These are phyloP conservation scores for Solen grandis DNA, from an alignment of 1,140 invertebrate species.

Conservation along the genomic window DNA sequence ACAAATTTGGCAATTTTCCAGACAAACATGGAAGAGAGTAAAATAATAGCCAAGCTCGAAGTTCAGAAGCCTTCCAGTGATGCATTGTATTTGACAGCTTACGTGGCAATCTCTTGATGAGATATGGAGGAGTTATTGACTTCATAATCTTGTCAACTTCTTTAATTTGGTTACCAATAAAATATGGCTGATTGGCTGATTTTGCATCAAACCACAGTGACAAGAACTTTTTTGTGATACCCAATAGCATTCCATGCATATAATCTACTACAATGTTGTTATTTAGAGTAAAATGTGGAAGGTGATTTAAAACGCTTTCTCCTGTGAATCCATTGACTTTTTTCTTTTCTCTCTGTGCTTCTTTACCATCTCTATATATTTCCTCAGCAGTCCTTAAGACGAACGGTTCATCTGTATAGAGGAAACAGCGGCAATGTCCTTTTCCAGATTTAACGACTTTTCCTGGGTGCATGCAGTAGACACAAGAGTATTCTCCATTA, in stretches of 20 bases:
- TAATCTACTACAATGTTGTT: slow-evolving; percentile 47
- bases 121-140: slow-evolving; percentile 45
- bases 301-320: background rate
- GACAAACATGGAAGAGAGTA: slow-evolving; percentile 44
- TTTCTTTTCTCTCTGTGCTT: background rate
- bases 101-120: slow-evolving; percentile 37
- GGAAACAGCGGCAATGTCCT: slow-evolving; percentile 19
- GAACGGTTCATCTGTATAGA: background rate
- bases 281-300: background rate
- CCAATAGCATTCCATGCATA: slow-evolving; percentile 51
- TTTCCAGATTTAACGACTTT: slow-evolving; percentile 9
- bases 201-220: slow-evolving; percentile 43
- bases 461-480: slow-evolving; percentile 16
- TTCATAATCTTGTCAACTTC: slow-evolving; percentile 21
- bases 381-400: background rate
- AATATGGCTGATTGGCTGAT: slow-evolving; percentile 1
- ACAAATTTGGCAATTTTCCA: background rate
- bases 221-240: slow-evolving; percentile 33
- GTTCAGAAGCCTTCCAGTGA: slow-evolving; percentile 54
- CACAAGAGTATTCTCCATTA: slow-evolving; percentile 5
- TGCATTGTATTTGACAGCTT: slow-evolving; percentile 6
- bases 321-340: background rate
- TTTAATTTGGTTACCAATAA: slow-evolving; percentile 13
- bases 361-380: background rate
- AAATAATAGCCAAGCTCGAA: slow-evolving; percentile 45